Conservation (phyloP, 2,888 invertebrate species). For the Drosophila cracens region DNA sequence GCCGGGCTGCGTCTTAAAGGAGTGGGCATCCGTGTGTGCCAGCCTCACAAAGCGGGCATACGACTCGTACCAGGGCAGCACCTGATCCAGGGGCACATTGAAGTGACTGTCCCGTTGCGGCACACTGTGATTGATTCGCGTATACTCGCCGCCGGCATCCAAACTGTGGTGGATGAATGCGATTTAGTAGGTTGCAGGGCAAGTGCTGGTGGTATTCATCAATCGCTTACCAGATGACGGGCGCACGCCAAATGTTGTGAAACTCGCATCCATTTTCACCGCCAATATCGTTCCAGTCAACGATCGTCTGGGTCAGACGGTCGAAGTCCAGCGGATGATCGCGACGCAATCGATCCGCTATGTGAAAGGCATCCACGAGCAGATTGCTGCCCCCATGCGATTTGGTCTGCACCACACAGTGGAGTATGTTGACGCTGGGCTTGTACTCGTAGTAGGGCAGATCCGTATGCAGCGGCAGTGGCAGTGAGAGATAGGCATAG, state of each 20-base stretch:
- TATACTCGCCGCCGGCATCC: constrained; percentile 86
- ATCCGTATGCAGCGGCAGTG: constrained; percentile 90
- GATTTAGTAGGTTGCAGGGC: background rate
- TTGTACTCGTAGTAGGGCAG: constrained; percentile 91
- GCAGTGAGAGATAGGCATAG: constrained; percentile 89
- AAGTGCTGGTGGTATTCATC: background rate
- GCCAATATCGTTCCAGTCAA: constrained; percentile 91
- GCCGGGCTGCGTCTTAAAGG: constrained; percentile 88
- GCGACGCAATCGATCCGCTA: constrained; percentile 87
- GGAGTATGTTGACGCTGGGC: constrained; percentile 90
- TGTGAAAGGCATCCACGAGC: constrained; percentile 89
- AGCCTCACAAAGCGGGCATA: constrained; percentile 88
- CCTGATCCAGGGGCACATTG: constrained; percentile 87
- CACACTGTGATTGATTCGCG: constrained; percentile 89
- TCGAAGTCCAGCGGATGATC: constrained; percentile 87
- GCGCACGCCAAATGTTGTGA: constrained; percentile 87
- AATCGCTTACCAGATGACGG: constrained; percentile 87
- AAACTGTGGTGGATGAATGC: constrained; percentile 55
- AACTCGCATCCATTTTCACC: constrained; percentile 88
- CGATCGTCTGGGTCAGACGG: constrained; percentile 86
- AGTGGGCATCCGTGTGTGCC: constrained; percentile 87
- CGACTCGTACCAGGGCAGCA: constrained; percentile 89
- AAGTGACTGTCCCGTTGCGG: constrained; percentile 91
- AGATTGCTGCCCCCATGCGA: constrained; percentile 89
- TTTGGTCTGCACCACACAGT: constrained; percentile 89